These are phyloP conservation scores for Pollenia amentaria DNA, from an alignment of 2,888 invertebrate species.

Conservation along the genomic window DNA sequence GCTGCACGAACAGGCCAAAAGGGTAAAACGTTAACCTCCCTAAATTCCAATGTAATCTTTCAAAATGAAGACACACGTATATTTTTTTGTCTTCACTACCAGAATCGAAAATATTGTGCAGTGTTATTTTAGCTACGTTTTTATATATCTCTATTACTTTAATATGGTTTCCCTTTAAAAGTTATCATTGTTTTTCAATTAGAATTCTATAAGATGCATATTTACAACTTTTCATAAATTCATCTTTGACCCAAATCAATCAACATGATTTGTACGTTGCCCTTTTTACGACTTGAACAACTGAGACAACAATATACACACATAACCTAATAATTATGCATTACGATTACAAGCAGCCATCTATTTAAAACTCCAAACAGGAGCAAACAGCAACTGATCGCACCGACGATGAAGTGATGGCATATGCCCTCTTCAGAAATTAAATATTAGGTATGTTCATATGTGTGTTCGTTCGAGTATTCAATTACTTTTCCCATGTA, in stretches of 20 bases:
- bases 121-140: too few species aligned
- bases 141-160: too few species aligned
- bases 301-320: constrained; percentile 6
- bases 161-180: not conserved
- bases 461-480: not conserved
- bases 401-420: constrained; percentile 13
- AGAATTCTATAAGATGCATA: not conserved
- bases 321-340: constrained; percentile 66
- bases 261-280: constrained; percentile 64
- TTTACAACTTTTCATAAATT: constrained; percentile 61
- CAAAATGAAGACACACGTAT: too few species aligned
- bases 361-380: constrained; percentile 58
- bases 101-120: too few species aligned
- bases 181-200: constrained; percentile 6
- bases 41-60: too few species aligned
- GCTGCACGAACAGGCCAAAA: too few species aligned
- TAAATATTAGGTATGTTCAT: not conserved
- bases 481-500: not conserved
- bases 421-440: constrained; percentile 6
- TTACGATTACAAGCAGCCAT: constrained; percentile 64
- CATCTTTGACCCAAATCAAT: constrained; percentile 69
- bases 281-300: constrained; percentile 35
- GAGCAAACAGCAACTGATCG: constrained; percentile 34
- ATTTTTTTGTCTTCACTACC: too few species aligned
- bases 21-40: too few species aligned